Percentiles rank a stretch among this genome's conserved stretches.
These are phyloP conservation scores for Hephaestus fuliginosus DNA, from an alignment of 2,797 vertebrate genomes.

Conservation along the genomic window DNA sequence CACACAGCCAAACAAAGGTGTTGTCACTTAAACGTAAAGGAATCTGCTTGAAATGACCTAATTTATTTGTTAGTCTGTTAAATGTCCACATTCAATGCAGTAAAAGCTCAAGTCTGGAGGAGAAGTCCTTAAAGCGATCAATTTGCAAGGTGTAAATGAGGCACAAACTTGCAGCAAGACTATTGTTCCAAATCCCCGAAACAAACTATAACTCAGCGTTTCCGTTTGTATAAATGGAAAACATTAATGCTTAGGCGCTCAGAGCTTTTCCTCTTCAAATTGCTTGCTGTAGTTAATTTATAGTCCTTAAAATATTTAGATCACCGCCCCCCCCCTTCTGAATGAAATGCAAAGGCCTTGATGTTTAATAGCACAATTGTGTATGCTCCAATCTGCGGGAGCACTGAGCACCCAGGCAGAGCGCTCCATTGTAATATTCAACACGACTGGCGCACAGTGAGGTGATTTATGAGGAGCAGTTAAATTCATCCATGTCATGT, in stretches of 20 bases:
- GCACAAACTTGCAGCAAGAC: neutral
- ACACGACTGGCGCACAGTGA: conserved; percentile 25
- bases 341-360: conserved; percentile 58
- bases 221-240: neutral
- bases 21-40: conserved; percentile 5
- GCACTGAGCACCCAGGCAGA: conserved; percentile 45
- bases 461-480: conserved; percentile 66
- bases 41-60: neutral
- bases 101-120: too few species aligned
- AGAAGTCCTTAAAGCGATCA: too few species aligned
- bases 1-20: neutral
- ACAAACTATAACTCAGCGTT: neutral
- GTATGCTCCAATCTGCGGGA: conserved; percentile 37
- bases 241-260: neutral
- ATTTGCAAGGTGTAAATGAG: too few species aligned
- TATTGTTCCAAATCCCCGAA: neutral
- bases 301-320: conserved; percentile 59
- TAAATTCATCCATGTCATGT: conserved; percentile 58
- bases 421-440: conserved; percentile 55
- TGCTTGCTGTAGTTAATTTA: conserved; percentile 37
- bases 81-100: neutral
- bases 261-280: conserved; percentile 17
- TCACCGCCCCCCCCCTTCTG: conserved; percentile 11
- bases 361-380: conserved; percentile 63
- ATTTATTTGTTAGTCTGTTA: neutral